Evolutionary conservation across 35 echinoderm and acorn worm species (phyloP).

Genomic region (Heliocidaris tuberculata): DNA sequence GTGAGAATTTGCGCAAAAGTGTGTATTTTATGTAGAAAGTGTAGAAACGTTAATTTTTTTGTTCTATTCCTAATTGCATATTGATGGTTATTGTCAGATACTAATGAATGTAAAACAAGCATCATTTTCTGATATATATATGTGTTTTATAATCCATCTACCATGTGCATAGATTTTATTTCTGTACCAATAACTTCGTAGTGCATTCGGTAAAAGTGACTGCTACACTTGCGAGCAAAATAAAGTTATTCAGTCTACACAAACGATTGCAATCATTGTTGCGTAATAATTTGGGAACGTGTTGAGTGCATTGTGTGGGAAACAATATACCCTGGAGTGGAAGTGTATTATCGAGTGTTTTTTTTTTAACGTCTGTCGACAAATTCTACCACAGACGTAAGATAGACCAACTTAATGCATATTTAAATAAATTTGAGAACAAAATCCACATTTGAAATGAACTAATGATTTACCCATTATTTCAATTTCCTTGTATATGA

Average conservation of each 20-base stretch:
- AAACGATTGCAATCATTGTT: neutral
- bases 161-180: neutral
- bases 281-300: neutral
- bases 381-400: too few relatives aligned
- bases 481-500: too few relatives aligned
- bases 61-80: neutral
- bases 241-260: conserved; percentile 1
- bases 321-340: neutral
- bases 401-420: too few relatives aligned
- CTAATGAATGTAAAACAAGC: neutral
- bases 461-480: too few relatives aligned
- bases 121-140: neutral
- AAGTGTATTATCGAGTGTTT: neutral
- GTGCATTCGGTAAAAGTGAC: neutral
- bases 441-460: too few relatives aligned
- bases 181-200: neutral
- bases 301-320: neutral
- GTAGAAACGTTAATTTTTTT: neutral
- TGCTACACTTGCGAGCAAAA: neutral
- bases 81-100: neutral
- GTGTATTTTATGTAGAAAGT: neutral
- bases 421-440: too few relatives aligned
- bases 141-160: neutral
- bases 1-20: neutral
- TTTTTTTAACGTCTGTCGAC: too few relatives aligned